Evolutionary conservation across 2,113 vertebrate genomes (phyloP).

Genomic region (Scytalopus superciliaris): DNA sequence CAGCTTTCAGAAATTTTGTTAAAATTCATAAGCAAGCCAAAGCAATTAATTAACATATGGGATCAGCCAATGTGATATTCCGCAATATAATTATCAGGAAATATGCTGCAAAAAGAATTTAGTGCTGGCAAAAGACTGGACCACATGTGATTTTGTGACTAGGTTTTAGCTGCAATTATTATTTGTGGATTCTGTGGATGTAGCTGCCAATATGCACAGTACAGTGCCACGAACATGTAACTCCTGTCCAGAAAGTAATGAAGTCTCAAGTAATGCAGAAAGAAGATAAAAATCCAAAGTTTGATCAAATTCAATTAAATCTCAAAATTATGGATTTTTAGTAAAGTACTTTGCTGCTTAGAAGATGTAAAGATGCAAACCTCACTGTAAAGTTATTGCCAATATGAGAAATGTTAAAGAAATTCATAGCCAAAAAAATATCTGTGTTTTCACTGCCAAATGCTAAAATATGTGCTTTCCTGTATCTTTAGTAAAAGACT

Average conservation of each 20-base stretch:
- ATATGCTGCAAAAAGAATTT: background rate
- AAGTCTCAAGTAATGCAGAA: background rate
- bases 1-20: conserved; percentile 24
- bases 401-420: background rate
- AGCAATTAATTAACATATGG: conserved; percentile 40
- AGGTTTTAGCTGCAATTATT: background rate
- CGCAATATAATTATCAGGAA: conserved; percentile 18
- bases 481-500: background rate
- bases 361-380: background rate
- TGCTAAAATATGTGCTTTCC: background rate
- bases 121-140: background rate
- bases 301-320: background rate
- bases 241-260: background rate
- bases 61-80: background rate
- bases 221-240: background rate
- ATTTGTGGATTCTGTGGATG: background rate
- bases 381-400: background rate
- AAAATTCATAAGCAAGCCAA: conserved; percentile 20
- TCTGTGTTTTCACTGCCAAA: background rate
- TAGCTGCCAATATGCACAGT: background rate
- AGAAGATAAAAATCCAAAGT: background rate
- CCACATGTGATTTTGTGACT: background rate
- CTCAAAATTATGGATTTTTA: background rate
- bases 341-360: background rate
- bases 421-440: background rate